Evolutionary conservation across 2,888 invertebrate genomes (phyloP).

Genomic region (Diplolepis rosae): DNA sequence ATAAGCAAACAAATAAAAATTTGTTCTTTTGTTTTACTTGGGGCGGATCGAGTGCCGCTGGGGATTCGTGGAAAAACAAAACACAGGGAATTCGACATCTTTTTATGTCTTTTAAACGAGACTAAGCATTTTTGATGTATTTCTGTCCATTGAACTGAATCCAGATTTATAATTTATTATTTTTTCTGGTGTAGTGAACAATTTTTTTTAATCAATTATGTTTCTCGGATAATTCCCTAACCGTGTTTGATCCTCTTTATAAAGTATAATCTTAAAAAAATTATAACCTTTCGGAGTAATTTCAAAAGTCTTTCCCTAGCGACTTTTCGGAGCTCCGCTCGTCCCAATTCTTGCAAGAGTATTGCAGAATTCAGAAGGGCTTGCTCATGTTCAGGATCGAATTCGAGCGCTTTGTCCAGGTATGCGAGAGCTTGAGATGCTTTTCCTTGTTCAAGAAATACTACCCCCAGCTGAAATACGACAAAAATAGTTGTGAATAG

Average conservation of each 20-base stretch:
- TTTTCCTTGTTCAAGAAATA: constrained; percentile 93
- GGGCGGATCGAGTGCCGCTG: no score
- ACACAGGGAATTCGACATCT: no score
- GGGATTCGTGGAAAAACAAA: no score
- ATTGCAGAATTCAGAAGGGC: constrained; percentile 96
- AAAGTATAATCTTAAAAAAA: no score
- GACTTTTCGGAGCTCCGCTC: constrained; percentile 85
- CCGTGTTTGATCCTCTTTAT: no score
- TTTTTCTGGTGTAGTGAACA: no score
- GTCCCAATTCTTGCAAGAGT: constrained; percentile 91
- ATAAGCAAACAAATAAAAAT: constrained; percentile 22
- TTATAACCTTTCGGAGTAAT: constrained; percentile 81
- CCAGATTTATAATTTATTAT: no score
- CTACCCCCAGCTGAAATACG: constrained; percentile 88
- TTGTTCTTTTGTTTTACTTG: background rate
- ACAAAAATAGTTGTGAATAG: constrained; percentile 21
- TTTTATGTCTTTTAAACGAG: no score
- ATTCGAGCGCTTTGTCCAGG: constrained; percentile 92
- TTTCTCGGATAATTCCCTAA: no score
- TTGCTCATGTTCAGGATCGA: constrained; percentile 96
- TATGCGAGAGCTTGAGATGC: constrained; percentile 92
- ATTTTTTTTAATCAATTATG: no score
- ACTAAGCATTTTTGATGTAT: no score
- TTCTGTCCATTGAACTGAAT: no score
- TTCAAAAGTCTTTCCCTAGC: constrained; percentile 88